Base-by-base conservation (phyloP, 2,797 vertebrate species). In the Petrocephalus sullivani region DNA sequence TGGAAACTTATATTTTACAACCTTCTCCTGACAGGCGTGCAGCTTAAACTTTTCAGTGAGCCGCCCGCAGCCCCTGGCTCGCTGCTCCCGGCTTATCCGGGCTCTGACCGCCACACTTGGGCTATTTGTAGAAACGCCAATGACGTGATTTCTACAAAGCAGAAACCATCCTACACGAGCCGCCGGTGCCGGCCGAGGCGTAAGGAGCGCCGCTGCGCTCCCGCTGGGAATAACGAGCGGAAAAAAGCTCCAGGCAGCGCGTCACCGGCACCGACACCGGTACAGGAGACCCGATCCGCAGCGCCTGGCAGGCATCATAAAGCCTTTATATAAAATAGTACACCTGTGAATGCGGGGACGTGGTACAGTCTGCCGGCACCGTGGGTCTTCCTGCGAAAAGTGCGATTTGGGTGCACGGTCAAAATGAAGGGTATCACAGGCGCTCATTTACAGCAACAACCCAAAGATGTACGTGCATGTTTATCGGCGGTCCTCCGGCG, bases 41-140 rank as follows among this genome's bases (percentile, higher is more conserved):
- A 53, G 82, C 2, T 61, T 21, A 85, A 53, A 88, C 41, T 37
- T 85, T 49, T n/a, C 16, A 56, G 23, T 71, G 61, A 75, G 33
- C 19, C 41, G 49, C 19, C 28, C 57, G 64, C 49, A 88, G 71
- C 54, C 33, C 86, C 28, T 49, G 9, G 14, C 1, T 75, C 21
- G 23, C 46, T 85, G 51, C 61, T 86, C 85, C 53, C n/a, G 19
- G 60, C 51, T 9, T 23, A n/a, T 21, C 8, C 82, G 33, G 46
- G 41, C 51, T 89, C 88, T 84, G 78, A 64, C 60, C 78, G 51
- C 85, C 67, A 49, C 85, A 23, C 54, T 49, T 86, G 85, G 64
- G 89, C 92, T 91, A 91, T 91, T 91, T 90, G 88, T 90, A 89
- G 90, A 89, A 90, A 85, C 71, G 37, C 60, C 23, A 87, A 58